phyloP scores from a whole-genome alignment of 1,140 invertebrate species.

The Antheraea mylitta region DNA sequence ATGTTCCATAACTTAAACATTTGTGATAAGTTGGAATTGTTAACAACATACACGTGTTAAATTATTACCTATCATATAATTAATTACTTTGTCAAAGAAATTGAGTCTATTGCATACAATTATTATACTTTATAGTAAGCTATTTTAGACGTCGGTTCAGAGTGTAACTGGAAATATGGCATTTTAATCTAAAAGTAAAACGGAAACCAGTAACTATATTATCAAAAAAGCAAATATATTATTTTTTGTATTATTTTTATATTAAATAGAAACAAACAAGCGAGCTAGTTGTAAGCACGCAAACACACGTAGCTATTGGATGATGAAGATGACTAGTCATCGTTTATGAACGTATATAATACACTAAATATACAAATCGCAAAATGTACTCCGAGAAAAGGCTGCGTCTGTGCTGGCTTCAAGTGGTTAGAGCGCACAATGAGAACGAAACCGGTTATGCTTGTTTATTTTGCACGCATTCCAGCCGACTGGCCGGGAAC shows the following conservation, averaged over 20 bases:
- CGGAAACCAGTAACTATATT: no score
- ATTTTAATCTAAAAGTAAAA: no score
- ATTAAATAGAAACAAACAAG: no score
- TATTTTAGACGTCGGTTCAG: not conserved
- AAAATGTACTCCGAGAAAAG: conserved; percentile 35
- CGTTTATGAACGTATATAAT: conserved; percentile 16
- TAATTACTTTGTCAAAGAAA: no score
- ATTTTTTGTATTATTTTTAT: not conserved
- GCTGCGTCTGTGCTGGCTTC: conserved; percentile 51
- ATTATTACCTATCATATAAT: no score
- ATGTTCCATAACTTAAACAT: no score
- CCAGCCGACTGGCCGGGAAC: conserved; percentile 54
- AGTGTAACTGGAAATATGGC: no score
- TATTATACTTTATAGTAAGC: not conserved
- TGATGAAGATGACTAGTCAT: conserved; percentile 8
- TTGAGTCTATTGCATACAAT: no score
- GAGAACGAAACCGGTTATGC: conserved; percentile 64
- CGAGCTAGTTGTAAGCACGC: not conserved
- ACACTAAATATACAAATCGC: conserved; percentile 19
- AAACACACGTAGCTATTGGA: not conserved
- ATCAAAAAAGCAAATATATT: not conserved
- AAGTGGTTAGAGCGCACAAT: conserved; percentile 57
- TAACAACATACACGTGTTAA: no score
- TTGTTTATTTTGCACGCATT: conserved; percentile 78
- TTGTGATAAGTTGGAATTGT: no score